Percentiles rank a stretch among this genome's conserved stretches.
Conservation (phyloP, 37 sponge, comb jelly and placozoan genomes). For the Haliclona indistincta region DNA sequence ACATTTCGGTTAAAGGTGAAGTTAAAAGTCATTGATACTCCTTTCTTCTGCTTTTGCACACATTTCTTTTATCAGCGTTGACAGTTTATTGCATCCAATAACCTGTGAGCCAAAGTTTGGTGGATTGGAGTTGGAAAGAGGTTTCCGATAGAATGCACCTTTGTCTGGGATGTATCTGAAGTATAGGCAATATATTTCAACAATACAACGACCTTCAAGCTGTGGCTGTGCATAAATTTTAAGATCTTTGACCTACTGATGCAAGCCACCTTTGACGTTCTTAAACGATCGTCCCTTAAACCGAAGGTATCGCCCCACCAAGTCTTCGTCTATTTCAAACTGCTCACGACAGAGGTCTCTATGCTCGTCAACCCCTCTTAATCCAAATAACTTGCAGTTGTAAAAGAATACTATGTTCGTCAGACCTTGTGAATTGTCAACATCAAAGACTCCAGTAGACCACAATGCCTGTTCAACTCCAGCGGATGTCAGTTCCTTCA, state of each 20-base stretch:
- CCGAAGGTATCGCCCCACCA: too few species aligned
- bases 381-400: conserved; percentile 10
- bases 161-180: neutral
- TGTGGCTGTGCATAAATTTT: conserved; percentile 2
- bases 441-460: neutral
- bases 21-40: too few species aligned
- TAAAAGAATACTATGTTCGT: neutral
- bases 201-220: neutral
- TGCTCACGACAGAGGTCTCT: neutral
- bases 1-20: too few species aligned
- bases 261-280: neutral
- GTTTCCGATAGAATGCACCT: conserved; percentile 6
- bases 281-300: neutral
- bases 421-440: neutral
- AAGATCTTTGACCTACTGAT: neutral
- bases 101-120: too few species aligned
- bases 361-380: conserved; percentile 8
- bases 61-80: too few species aligned
- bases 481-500: neutral
- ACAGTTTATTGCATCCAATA: too few species aligned
- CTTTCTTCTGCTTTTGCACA: too few species aligned
- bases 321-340: neutral
- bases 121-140: neutral
- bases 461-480: too few species aligned
- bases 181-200: neutral